Conservation (phyloP, 2,797 vertebrate species). For the Siniperca scherzeri region DNA sequence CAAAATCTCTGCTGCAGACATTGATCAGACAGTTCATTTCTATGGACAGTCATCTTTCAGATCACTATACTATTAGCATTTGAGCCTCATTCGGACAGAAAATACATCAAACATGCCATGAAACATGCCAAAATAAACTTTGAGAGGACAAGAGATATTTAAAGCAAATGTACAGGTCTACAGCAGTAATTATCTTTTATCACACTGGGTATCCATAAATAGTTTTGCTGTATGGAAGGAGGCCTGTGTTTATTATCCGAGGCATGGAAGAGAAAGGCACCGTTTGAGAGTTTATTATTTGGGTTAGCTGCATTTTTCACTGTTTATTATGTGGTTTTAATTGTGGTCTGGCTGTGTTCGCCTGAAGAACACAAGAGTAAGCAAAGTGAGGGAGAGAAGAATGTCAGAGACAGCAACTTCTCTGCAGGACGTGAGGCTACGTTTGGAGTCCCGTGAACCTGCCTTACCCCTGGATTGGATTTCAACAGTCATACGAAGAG, state of each 20-base stretch:
- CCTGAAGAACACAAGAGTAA: conserved; percentile 41
- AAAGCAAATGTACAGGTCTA: conserved; percentile 34
- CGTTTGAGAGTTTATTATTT: conserved; percentile 71
- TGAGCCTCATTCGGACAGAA: conserved; percentile 15
- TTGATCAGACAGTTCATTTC: neutral
- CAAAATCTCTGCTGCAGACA: neutral
- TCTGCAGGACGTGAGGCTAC: conserved; percentile 46
- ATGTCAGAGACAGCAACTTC: conserved; percentile 76
- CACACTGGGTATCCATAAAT: conserved; percentile 47
- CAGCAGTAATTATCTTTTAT: conserved; percentile 65
- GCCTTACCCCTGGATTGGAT: conserved; percentile 67
- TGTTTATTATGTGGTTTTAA: conserved; percentile 78
- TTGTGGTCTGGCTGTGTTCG: conserved; percentile 60
- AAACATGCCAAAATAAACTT: conserved; percentile 47
- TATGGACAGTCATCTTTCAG: neutral
- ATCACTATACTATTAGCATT: neutral
- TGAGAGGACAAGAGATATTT: conserved; percentile 36
- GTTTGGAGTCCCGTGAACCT: conserved; percentile 63
- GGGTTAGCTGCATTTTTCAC: conserved; percentile 62
- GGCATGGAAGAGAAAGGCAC: conserved; percentile 39
- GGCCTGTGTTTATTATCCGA: conserved; percentile 55
- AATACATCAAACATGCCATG: conserved; percentile 24
- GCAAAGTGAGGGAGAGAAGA: conserved; percentile 62
- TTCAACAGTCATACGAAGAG: conserved; percentile 59
- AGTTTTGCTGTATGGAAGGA: conserved; percentile 32